Conservation (phyloP, 1,140 invertebrate genomes). For the Drosophila pseudoobscura region DNA sequence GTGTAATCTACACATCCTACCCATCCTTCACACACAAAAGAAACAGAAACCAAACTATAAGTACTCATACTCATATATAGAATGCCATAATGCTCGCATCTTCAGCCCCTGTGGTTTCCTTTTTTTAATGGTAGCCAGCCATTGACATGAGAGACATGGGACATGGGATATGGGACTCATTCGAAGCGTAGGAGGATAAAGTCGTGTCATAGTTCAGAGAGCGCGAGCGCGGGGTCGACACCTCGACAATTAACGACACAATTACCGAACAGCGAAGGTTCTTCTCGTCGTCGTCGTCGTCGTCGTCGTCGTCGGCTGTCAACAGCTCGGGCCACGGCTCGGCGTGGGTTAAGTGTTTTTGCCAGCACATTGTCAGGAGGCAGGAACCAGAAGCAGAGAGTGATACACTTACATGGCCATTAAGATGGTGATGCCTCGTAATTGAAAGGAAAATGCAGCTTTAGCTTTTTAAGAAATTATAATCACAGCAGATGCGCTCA, state of each 20-base stretch:
- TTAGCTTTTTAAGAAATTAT: conserved; percentile 81
- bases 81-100: conserved; percentile 32
- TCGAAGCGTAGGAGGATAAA: conserved; percentile 9
- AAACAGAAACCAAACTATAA: conserved; percentile 44
- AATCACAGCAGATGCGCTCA: conserved; percentile 73
- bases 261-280: conserved; percentile 55
- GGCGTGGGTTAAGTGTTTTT: conserved; percentile 68
- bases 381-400: conserved; percentile 10
- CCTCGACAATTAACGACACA: conserved; percentile 76
- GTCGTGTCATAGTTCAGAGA: conserved; percentile 60
- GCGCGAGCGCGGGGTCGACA: conserved; percentile 36
- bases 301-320: neutral
- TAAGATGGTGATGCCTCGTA: conserved; percentile 42
- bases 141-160: conserved; percentile 43
- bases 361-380: conserved; percentile 46
- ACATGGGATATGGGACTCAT: conserved; percentile 12
- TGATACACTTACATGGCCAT: conserved; percentile 58
- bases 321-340: conserved; percentile 2
- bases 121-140: conserved; percentile 40
- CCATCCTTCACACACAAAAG: conserved; percentile 2
- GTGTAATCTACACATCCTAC: conserved; percentile 14
- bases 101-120: conserved; percentile 27
- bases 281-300: conserved; percentile 1
- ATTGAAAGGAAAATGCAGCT: conserved; percentile 79
- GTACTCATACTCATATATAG: conserved; percentile 30